phyloP scores from a whole-genome alignment of 2,113 vertebrate genomes.

The Laticauda laticaudata region DNA sequence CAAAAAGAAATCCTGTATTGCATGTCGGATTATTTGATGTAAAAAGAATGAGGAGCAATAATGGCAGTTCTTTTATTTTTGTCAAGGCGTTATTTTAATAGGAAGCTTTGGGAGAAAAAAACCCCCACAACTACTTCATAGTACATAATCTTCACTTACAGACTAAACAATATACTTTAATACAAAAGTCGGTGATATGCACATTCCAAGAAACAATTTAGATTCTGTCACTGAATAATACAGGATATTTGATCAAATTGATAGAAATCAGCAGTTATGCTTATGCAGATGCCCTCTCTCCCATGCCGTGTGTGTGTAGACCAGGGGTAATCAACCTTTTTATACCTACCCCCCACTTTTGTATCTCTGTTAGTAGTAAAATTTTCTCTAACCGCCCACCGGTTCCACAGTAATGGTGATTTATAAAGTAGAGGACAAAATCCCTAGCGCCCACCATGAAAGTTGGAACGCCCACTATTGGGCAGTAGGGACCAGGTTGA shows the following conservation, averaged over 20 bases:
- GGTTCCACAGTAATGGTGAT: too few relatives aligned
- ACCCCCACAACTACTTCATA: neutral
- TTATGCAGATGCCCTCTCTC: neutral
- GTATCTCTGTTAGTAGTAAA: too few relatives aligned
- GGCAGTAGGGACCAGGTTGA: too few relatives aligned
- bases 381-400: too few relatives aligned
- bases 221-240: neutral
- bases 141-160: neutral
- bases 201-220: conserved; percentile 1
- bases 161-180: conserved; percentile 1
- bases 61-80: conserved; percentile 12
- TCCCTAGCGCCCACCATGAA: too few relatives aligned
- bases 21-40: conserved; percentile 36
- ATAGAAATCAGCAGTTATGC: neutral
- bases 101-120: neutral
- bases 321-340: too few relatives aligned
- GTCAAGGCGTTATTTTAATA: neutral
- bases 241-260: neutral
- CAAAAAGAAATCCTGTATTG: conserved; percentile 41
- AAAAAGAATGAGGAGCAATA: conserved; percentile 22
- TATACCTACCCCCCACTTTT: too few relatives aligned
- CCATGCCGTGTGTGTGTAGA: neutral
- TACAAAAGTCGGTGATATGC: neutral
- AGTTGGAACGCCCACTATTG: too few relatives aligned
- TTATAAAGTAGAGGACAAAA: too few relatives aligned